A percentile compares a stretch with the other conserved stretches of the same genome.
Conservation (phyloP, 2,797 vertebrate species). For the Scolopax bukidnonensis region DNA sequence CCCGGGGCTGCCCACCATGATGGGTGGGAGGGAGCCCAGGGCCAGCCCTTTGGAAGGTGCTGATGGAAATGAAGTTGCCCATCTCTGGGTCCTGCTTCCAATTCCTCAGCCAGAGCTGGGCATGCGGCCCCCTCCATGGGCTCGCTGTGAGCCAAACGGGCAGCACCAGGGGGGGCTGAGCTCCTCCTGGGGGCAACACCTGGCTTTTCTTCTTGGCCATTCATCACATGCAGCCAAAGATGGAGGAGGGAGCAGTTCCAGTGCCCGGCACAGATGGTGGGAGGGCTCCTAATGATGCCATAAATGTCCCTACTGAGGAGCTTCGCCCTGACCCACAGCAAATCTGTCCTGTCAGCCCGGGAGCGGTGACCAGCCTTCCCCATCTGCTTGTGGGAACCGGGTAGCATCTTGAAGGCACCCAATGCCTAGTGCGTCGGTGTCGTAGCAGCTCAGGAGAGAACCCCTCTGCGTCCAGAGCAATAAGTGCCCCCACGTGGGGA, state of each 20-base stretch:
- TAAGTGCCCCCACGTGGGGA: fast-evolving
- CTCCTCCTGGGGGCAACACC: not conserved
- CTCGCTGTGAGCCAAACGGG: not conserved
- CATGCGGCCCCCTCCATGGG: fast-evolving
- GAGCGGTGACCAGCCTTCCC: not conserved
- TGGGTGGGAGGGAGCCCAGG: not conserved
- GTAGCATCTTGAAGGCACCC: not conserved
- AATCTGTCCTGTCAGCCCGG: not conserved
- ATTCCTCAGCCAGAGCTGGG: not conserved
- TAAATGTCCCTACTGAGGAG: not conserved
- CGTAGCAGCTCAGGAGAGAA: not conserved
- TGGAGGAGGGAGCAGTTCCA: not conserved
- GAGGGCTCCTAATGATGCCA: not conserved
- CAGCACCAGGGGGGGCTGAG: not conserved
- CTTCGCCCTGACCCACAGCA: not conserved
- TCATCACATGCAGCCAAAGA: not conserved
- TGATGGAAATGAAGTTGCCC: not conserved
- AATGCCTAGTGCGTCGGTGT: fast-evolving
- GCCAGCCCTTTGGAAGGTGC: not conserved
- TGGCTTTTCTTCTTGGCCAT: not conserved
- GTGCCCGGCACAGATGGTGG: slow-evolving; percentile 1
- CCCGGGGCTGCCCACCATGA: fast-evolving
- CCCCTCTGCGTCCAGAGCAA: not conserved
- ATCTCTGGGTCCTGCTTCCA: not conserved
- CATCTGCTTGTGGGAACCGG: not conserved